A percentile compares a stretch with the other conserved stretches of the same genome.
These are phyloP conservation scores for Microtus ochrogaster DNA, from an alignment of 2,113 vertebrate species.

Conservation along the genomic window DNA sequence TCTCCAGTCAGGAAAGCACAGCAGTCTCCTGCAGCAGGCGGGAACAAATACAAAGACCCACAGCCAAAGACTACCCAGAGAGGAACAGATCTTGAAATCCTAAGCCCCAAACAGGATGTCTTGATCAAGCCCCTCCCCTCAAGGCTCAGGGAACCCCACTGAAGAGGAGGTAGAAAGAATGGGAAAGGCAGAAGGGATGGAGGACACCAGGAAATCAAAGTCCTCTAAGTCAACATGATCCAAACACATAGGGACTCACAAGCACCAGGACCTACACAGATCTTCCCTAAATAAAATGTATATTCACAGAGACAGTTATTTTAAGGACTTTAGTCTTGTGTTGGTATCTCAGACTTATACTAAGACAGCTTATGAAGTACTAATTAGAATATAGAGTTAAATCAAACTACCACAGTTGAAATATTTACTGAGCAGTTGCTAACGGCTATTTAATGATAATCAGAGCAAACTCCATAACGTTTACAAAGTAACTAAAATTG, in stretches of 20 bases:
- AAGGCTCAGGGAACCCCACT: background rate
- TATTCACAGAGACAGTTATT: slow-evolving; percentile 33
- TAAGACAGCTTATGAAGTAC: background rate
- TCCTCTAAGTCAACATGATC: background rate
- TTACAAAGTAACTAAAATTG: slow-evolving; percentile 48
- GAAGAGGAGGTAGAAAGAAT: background rate
- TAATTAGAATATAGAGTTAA: slow-evolving; percentile 27
- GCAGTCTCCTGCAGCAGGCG: background rate
- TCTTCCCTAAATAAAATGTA: slow-evolving; percentile 29
- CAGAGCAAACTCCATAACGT: slow-evolving; percentile 3
- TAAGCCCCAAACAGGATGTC: background rate
- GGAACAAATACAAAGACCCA: background rate
- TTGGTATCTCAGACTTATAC: background rate
- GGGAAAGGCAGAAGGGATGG: background rate
- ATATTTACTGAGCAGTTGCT: background rate
- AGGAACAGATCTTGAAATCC: background rate
- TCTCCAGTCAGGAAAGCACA: background rate
- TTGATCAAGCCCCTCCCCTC: background rate
- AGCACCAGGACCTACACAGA: background rate
- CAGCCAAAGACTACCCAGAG: background rate
- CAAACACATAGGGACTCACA: too few relatives aligned
- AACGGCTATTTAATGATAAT: background rate
- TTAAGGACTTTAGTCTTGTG: background rate
- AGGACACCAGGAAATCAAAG: background rate
- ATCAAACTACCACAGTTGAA: slow-evolving; percentile 37